A percentile compares a stretch with the other conserved stretches of the same genome.
Conservation (phyloP, 1,140 invertebrate species). For the Bombus affinis region DNA sequence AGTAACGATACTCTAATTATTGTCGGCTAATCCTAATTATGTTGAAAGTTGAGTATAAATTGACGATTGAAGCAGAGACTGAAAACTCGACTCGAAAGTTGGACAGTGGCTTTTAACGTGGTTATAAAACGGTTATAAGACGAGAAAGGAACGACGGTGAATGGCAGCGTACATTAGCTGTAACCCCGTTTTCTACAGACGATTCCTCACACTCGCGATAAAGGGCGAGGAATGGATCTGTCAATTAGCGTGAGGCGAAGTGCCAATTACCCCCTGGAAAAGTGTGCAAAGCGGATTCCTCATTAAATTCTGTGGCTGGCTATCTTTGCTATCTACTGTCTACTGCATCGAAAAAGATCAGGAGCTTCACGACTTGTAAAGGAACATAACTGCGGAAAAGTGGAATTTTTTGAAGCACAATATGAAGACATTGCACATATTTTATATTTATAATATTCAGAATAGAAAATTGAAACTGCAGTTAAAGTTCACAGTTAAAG, state of each 20-base stretch:
- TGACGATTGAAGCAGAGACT: neutral
- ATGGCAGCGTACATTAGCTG: neutral
- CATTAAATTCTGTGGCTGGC: conserved; percentile 33
- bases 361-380: neutral
- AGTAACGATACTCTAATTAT: neutral
- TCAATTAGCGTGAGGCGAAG: conserved; percentile 54
- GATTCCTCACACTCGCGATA: conserved; percentile 34
- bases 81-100: neutral
- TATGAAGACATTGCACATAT: neutral
- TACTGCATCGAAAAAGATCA: neutral
- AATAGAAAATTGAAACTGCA: neutral
- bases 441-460: neutral
- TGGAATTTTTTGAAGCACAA: no score
- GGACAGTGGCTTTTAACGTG: neutral
- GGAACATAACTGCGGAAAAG: neutral
- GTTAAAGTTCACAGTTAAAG: neutral
- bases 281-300: conserved; percentile 54
- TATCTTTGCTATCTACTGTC: neutral
- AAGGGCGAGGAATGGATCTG: conserved; percentile 41
- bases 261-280: conserved; percentile 49
- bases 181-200: conserved; percentile 6
- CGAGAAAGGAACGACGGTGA: neutral
- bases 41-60: neutral
- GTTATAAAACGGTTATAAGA: neutral
- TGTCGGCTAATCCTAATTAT: neutral